Percentiles rank a stretch among this genome's conserved stretches.
Evolutionary conservation across 2,797 vertebrate genomes (phyloP).

Genomic region (Rallus crepitans): DNA sequence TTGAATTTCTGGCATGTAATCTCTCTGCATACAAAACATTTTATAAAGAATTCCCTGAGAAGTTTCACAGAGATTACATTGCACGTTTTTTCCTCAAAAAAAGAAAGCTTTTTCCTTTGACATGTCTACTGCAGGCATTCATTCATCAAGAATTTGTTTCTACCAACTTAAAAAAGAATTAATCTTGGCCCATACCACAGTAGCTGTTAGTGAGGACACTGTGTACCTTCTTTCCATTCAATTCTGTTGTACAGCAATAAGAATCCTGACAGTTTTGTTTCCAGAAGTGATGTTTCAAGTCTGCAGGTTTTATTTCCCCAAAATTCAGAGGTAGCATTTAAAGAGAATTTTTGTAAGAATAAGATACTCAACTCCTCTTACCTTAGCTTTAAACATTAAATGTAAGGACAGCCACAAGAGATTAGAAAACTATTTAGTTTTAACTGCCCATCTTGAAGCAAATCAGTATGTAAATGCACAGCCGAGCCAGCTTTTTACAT

Average conservation of each 20-base stretch:
- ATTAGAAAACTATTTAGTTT: slow-evolving; percentile 59
- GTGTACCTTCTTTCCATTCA: neutral
- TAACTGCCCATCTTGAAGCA: slow-evolving; percentile 60
- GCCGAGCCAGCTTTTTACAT: neutral
- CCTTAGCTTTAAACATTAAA: slow-evolving; percentile 49
- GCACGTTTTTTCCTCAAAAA: slow-evolving; percentile 24
- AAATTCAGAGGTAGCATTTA: slow-evolving; percentile 51
- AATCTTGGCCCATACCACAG: slow-evolving; percentile 31
- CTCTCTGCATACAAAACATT: slow-evolving; percentile 62
- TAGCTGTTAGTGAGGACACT: slow-evolving; percentile 45
- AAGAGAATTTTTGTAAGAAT: slow-evolving; percentile 21
- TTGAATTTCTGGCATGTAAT: slow-evolving; percentile 70
- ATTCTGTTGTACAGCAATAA: slow-evolving; percentile 7
- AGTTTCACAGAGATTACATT: slow-evolving; percentile 58
- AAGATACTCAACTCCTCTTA: slow-evolving; percentile 22
- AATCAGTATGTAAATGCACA: slow-evolving; percentile 63
- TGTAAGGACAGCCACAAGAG: slow-evolving; percentile 50
- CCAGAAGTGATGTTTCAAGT: slow-evolving; percentile 43
- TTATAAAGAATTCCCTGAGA: slow-evolving; percentile 65
- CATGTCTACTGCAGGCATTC: slow-evolving; percentile 27
- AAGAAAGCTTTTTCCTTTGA: slow-evolving; percentile 52
- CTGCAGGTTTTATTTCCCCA: slow-evolving; percentile 28
- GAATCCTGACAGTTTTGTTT: slow-evolving; percentile 61
- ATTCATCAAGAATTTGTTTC: slow-evolving; percentile 68
- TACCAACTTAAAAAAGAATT: slow-evolving; percentile 54